Evolutionary conservation across 2,113 vertebrate genomes (phyloP).

Genomic region (Dicentrarchus labrax): DNA sequence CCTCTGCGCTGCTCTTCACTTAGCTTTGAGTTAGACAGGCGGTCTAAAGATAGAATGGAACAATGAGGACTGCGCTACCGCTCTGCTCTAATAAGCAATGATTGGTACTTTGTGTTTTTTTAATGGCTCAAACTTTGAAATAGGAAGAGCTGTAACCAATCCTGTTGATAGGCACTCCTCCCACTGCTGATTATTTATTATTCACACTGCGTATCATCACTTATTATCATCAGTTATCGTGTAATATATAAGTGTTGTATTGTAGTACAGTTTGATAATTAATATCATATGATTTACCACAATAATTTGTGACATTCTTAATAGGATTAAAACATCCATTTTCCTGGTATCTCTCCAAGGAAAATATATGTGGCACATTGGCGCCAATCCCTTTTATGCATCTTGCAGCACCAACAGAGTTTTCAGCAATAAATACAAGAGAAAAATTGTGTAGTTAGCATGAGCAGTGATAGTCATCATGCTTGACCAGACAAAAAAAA

Average conservation of each 20-base stretch:
- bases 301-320: neutral
- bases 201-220: neutral
- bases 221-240: neutral
- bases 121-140: slow-evolving; percentile 40
- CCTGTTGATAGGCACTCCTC: slow-evolving; percentile 9
- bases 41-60: slow-evolving; percentile 72
- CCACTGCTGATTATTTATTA: slow-evolving; percentile 12
- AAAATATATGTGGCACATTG: neutral
- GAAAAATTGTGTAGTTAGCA: neutral
- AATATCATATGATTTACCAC: neutral
- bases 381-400: neutral
- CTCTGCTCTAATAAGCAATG: slow-evolving; percentile 58
- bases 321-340: neutral
- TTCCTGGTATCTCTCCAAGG: neutral
- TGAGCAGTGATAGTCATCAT: slow-evolving; percentile 4
- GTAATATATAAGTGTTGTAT: neutral
- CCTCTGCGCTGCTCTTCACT: slow-evolving; percentile 44
- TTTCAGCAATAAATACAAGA: neutral
- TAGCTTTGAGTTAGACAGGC: slow-evolving; percentile 64
- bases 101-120: slow-evolving; percentile 47
- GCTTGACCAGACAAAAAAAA: slow-evolving; percentile 5
- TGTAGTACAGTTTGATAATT: too few relatives aligned
- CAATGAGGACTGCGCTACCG: slow-evolving; percentile 41
- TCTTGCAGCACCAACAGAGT: neutral
- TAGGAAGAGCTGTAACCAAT: slow-evolving; percentile 2